A percentile compares a stretch with the other conserved stretches of the same genome.
phyloP scores from a whole-genome alignment of 2,888 invertebrate genomes.

The Acronicta aceris region DNA sequence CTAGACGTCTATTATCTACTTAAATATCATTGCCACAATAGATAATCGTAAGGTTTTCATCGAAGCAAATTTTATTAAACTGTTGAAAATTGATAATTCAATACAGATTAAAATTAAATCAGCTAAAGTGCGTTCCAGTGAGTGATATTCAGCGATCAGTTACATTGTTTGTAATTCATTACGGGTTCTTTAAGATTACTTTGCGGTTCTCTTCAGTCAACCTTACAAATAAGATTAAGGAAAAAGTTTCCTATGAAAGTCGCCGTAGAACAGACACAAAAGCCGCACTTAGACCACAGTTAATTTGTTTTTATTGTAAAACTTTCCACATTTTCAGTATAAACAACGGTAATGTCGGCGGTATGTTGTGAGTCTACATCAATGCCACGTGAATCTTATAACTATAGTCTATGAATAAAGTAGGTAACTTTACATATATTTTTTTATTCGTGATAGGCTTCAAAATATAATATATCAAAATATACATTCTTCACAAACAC shows the following conservation, averaged over 20 bases:
- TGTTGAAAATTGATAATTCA: too few relatives aligned
- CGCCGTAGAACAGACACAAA: conserved; percentile 70
- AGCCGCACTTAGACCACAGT: conserved; percentile 75
- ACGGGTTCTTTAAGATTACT: conserved; percentile 61
- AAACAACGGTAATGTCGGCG: conserved; percentile 66
- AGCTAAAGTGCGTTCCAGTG: conserved; percentile 24
- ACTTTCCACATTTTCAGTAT: conserved; percentile 79
- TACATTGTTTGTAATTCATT: conserved; percentile 61
- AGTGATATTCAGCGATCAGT: conserved; percentile 41
- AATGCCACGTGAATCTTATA: conserved; percentile 45
- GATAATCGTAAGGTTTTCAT: too few relatives aligned
- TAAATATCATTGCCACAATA: too few relatives aligned
- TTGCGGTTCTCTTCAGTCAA: conserved; percentile 60
- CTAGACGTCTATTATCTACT: too few relatives aligned
- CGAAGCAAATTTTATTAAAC: too few relatives aligned
- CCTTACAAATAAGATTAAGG: conserved; percentile 76
- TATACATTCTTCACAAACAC: not conserved
- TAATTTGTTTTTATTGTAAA: conserved; percentile 86
- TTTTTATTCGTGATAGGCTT: too few relatives aligned
- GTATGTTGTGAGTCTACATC: conserved; percentile 57
- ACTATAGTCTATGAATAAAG: conserved; percentile 18
- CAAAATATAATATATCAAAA: too few relatives aligned
- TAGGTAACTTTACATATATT: conserved; percentile 11
- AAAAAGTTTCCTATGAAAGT: conserved; percentile 76
- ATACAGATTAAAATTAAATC: too few relatives aligned